Evolutionary conservation across 2,113 vertebrate genomes (phyloP).

Genomic region (Syngnathus scovelli): DNA sequence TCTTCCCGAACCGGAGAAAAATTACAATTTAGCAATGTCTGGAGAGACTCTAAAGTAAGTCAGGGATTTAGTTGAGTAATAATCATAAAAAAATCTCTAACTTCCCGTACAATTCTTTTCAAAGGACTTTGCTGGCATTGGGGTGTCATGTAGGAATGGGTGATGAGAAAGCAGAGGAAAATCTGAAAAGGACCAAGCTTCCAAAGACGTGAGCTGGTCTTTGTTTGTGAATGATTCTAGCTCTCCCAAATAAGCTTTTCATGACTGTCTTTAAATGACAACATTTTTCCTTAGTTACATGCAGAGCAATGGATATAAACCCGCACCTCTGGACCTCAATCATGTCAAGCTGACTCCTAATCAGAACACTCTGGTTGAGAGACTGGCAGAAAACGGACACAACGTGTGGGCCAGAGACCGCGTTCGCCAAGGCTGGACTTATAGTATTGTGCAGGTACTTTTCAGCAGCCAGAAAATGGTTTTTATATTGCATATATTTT

Average conservation of each 20-base stretch:
- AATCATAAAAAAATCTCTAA: slow-evolving; percentile 13
- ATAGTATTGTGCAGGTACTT: slow-evolving; percentile 83
- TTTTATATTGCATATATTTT: too few relatives aligned
- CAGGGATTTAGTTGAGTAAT: background rate
- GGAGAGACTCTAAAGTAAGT: slow-evolving; percentile 89
- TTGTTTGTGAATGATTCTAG: background rate
- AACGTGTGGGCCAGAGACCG: slow-evolving; percentile 89
- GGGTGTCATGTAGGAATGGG: slow-evolving; percentile 94
- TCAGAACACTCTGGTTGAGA: slow-evolving; percentile 86
- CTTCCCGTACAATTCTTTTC: slow-evolving; percentile 8
- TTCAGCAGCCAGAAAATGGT: background rate
- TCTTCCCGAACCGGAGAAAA: slow-evolving; percentile 85
- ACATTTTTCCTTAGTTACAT: slow-evolving; percentile 69
- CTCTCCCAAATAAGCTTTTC: too few relatives aligned
- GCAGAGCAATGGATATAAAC: slow-evolving; percentile 85
- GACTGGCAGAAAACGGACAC: slow-evolving; percentile 87
- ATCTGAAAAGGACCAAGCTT: slow-evolving; percentile 84
- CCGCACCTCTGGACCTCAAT: slow-evolving; percentile 82
- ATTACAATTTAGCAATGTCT: slow-evolving; percentile 91
- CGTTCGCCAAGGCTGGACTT: slow-evolving; percentile 87
- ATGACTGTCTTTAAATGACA: background rate
- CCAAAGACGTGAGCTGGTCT: slow-evolving; percentile 81
- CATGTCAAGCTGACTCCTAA: slow-evolving; percentile 85
- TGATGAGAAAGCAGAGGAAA: slow-evolving; percentile 89
- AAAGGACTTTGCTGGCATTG: slow-evolving; percentile 82